Base-by-base conservation (phyloP, 2,113 vertebrate species). In the Gorsachius goisagi region DNA sequence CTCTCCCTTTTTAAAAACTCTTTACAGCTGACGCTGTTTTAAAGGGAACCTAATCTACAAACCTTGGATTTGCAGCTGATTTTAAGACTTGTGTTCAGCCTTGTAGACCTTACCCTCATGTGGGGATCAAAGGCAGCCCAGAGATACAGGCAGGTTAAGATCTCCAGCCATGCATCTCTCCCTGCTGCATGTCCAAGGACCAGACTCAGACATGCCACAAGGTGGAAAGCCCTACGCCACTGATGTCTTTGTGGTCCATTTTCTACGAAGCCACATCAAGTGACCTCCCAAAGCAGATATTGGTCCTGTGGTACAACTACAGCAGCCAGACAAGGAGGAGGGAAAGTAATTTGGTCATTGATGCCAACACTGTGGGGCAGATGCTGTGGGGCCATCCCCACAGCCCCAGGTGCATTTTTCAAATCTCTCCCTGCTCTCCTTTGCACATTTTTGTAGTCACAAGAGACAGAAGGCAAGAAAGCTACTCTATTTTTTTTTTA, bases 101-200 rank as follows among this genome's bases (percentile, higher is more conserved):
- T 21, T 21, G 15, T 20, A 85, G 64, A 77, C 28, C 37, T 89
- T 41, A 63, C 69, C 24, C 9, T 93, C 35, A 12, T 1, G 5
- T 53, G 50, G n/a, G 35, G 16, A 49, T 53, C 41, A 74, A 92
- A 62, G 53, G 33, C 4, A 63, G 39, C 28, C 32, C 28, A 68
- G 60, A 50, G 24, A 10, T 4, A n/a, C 0, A 3, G 1, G 5
- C n/a, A 60, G 11, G 4, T 45, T 19, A 59, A 47, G 7, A 52
- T 60, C 68, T 72, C 88, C 58, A 88, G 26, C 17, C 62, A 44
- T 1, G 1, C 9, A 12, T 41, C 49, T 62, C 18, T 82, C 44
- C 49, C 74, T 59, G 41, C n/a, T 53, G 45, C 62, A 41, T 0
- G 8, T 72, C 71, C 66, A 75, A 90, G 74, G 32, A 75, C 32